Conservation (phyloP, 2,888 invertebrate genomes). For the Clostera curtula region DNA sequence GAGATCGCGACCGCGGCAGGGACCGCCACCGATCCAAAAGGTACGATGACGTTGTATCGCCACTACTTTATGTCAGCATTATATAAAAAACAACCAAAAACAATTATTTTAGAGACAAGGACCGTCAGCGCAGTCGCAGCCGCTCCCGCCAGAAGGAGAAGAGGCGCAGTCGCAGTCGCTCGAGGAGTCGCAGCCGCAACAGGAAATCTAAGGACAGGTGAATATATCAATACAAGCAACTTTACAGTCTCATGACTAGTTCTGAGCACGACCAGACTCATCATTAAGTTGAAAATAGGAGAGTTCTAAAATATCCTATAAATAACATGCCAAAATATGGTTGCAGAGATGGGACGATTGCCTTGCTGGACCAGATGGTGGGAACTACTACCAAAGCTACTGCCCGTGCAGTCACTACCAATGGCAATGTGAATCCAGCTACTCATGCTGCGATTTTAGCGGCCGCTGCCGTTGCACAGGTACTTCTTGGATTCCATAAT, state of each 20-base stretch:
- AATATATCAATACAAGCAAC: background rate
- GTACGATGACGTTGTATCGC: conserved; percentile 27
- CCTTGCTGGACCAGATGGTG: conserved; percentile 69
- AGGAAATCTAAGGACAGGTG: conserved; percentile 68
- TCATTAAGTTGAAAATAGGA: too few species aligned
- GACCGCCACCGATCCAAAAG: conserved; percentile 63
- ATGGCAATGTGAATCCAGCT: conserved; percentile 58
- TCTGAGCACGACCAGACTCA: too few species aligned
- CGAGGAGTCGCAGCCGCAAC: conserved; percentile 48
- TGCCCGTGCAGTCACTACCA: conserved; percentile 46
- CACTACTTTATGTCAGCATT: too few species aligned
- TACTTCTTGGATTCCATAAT: too few species aligned
- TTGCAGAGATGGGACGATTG: conserved; percentile 65
- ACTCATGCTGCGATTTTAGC: conserved; percentile 74
- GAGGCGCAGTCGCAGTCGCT: conserved; percentile 51
- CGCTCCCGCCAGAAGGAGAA: conserved; percentile 47
- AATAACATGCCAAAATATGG: background rate
- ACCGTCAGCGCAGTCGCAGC: conserved; percentile 39
- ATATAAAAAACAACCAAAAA: too few species aligned
- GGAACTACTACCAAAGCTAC: conserved; percentile 69
- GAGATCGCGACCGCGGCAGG: conserved; percentile 58
- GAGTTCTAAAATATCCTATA: background rate
- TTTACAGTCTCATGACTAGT: too few species aligned
- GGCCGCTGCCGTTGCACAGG: conserved; percentile 75
- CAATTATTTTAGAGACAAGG: conserved; percentile 61